Evolutionary conservation across 2,888 invertebrate genomes (phyloP), one percentile per base, ranked within the genome.

Genomic region (Bedellia somnulentella): DNA sequence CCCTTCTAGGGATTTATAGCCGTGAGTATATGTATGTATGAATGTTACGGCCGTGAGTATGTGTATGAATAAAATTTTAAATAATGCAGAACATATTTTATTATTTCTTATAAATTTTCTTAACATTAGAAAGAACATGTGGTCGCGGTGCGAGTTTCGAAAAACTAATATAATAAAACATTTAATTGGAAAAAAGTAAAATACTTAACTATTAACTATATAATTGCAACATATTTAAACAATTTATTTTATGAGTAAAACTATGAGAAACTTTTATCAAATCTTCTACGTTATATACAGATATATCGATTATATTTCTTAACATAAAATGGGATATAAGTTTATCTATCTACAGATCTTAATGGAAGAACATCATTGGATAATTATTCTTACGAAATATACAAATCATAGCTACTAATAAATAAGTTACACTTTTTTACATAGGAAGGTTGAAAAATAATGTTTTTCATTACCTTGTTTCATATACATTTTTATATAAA

Each of bases 41-140:
- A n/a, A n/a, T n/a, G n/a, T n/a, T n/a, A n/a, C n/a, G n/a, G n/a
- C n/a, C n/a, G n/a, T n/a, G n/a, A n/a, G n/a, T n/a, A n/a, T n/a
- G n/a, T n/a, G n/a, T n/a, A n/a, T n/a, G n/a, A n/a, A n/a, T n/a
- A n/a, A n/a, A n/a, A n/a, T n/a, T n/a, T n/a, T n/a, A n/a, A n/a
- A n/a, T n/a, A n/a, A n/a, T n/a, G n/a, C n/a, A n/a, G n/a, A n/a
- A n/a, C 66, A 71, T 61, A 55, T 68, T 75, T 73, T 70, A 71
- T 73, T 71, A 57, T 48, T 62, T 43, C 54, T 66, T 64, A 71
- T 64, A 70, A 70, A 68, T 67, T 70, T 63, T 71, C 67, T 70
- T 73, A 73, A 45, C 62, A 59, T 49, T 64, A 66, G 57, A 59
- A 67, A 68, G 63, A 70, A 61, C 59, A 53, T 56, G 54, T 52